These are phyloP conservation scores for Microctonus hyperodae DNA, from an alignment of 2,888 invertebrate genomes.

Conservation along the genomic window DNA sequence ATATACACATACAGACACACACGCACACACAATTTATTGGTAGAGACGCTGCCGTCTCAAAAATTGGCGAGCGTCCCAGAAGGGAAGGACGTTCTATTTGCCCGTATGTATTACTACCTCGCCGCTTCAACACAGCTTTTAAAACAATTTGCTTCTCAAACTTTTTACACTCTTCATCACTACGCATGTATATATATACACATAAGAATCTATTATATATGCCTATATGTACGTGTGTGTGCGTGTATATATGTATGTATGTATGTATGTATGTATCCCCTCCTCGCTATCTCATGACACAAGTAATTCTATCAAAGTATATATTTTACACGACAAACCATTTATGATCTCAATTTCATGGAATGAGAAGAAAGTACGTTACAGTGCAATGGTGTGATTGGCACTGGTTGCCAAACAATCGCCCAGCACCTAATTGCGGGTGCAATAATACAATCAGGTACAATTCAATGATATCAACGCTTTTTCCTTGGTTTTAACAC, in stretches of 20 bases:
- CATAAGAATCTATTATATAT: neutral
- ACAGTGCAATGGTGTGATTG: neutral
- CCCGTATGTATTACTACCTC: neutral
- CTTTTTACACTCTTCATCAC: neutral
- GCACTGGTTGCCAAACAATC: neutral
- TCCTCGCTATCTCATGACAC: neutral
- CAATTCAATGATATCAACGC: no score
- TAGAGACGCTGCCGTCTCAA: conserved; percentile 30
- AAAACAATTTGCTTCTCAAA: neutral
- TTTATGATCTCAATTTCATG: neutral
- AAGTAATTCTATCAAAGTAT: neutral
- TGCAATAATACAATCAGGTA: conserved; percentile 41
- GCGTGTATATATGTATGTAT: neutral
- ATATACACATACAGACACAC: conserved; percentile 29
- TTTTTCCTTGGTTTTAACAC: no score
- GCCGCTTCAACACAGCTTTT: conserved; percentile 22
- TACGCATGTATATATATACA: neutral
- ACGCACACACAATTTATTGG: conserved; percentile 21
- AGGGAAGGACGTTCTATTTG: conserved; percentile 40
- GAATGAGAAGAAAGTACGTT: neutral
- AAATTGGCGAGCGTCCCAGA: conserved; percentile 55
- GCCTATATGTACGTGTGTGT: neutral
- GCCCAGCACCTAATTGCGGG: neutral
- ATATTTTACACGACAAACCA: neutral
- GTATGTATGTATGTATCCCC: neutral